A percentile compares a stretch with the other conserved stretches of the same genome.
Conservation (phyloP, 1,140 invertebrate species). For the Cephus cinctus region DNA sequence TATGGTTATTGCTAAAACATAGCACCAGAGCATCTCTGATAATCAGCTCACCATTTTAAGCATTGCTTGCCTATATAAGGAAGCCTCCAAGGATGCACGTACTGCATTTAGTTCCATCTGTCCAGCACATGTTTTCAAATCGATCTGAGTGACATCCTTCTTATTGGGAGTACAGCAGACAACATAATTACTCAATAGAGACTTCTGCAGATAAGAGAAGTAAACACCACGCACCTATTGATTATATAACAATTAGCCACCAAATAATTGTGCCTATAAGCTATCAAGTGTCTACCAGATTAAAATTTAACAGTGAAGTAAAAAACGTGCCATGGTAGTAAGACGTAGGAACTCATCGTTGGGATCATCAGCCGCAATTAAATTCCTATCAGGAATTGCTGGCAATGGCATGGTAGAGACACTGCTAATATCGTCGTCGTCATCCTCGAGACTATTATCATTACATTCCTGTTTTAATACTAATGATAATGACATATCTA, state of each 20-base stretch:
- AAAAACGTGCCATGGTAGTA: slow-evolving; percentile 30
- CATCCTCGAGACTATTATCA: slow-evolving; percentile 3
- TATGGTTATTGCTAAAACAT: no score
- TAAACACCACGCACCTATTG: slow-evolving; percentile 36
- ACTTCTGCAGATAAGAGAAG: slow-evolving; percentile 39
- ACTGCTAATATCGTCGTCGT: slow-evolving; percentile 20
- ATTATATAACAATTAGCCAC: no score
- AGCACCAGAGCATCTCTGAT: no score
- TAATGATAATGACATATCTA: slow-evolving; percentile 21
- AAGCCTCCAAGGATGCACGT: slow-evolving; percentile 29
- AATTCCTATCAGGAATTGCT: slow-evolving; percentile 23
- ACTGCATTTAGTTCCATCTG: slow-evolving; percentile 36
- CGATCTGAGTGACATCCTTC: slow-evolving; percentile 11
- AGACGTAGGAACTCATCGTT: slow-evolving; percentile 34
- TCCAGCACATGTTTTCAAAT: slow-evolving; percentile 34
- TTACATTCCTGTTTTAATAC: slow-evolving; percentile 25
- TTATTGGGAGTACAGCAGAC: slow-evolving; percentile 25
- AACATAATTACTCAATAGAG: slow-evolving; percentile 34
- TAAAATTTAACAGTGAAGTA: no score
- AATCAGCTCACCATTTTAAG: slow-evolving; percentile 38
- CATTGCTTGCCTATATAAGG: slow-evolving; percentile 36
- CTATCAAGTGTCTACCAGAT: no score
- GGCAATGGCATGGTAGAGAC: slow-evolving; percentile 26
- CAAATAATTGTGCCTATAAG: no score
- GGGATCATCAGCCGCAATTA: slow-evolving; percentile 11